Percentiles rank a stretch among this genome's conserved stretches.
These are phyloP conservation scores for Parasteatoda tepidariorum DNA, from an alignment of 1,140 invertebrate species.

Conservation along the genomic window DNA sequence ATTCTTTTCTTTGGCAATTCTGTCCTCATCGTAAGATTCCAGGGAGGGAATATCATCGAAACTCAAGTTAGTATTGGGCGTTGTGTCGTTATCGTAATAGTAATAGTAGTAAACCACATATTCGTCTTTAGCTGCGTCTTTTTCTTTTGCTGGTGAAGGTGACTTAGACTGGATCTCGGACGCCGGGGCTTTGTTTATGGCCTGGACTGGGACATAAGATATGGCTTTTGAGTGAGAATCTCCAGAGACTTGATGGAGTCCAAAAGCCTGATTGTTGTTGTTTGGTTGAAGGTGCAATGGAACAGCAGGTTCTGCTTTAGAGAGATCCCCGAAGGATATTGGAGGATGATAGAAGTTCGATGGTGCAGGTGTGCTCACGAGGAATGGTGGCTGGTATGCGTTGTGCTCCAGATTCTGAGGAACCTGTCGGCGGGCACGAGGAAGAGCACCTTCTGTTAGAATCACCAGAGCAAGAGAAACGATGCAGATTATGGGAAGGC, in stretches of 20 bases:
- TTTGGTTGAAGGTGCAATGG: neutral
- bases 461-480: neutral
- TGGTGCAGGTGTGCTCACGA: neutral
- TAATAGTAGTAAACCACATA: slow-evolving; percentile 61
- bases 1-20: neutral
- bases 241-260: neutral
- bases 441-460: neutral
- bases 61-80: slow-evolving; percentile 30
- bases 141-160: slow-evolving; percentile 36
- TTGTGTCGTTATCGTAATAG: slow-evolving; percentile 42
- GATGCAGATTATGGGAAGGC: neutral
- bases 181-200: slow-evolving; percentile 37
- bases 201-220: neutral
- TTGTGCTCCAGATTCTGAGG: neutral
- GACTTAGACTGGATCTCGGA: slow-evolving; percentile 37
- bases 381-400: neutral
- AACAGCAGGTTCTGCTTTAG: neutral
- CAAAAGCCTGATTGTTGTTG: neutral
- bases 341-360: neutral
- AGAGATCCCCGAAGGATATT: neutral
- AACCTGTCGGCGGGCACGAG: neutral
- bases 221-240: neutral
- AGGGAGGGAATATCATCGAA: slow-evolving; percentile 59
- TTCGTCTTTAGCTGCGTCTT: slow-evolving; percentile 45
- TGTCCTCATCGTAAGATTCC: slow-evolving; percentile 48